These are phyloP conservation scores for Saccopteryx leptura DNA, from an alignment of 2,113 vertebrate genomes.

Conservation along the genomic window DNA sequence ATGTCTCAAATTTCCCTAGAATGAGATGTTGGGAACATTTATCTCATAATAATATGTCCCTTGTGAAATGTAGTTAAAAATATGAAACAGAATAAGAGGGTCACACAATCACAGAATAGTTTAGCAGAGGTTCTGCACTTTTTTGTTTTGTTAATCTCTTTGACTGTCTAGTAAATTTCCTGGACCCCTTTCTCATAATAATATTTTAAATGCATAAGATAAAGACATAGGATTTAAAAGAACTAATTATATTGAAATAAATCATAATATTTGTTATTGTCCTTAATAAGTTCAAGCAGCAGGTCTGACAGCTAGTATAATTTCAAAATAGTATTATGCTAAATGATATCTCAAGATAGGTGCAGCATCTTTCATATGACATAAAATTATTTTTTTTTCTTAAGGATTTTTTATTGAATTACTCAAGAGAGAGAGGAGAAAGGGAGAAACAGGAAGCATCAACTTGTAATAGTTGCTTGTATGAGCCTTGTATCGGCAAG, in stretches of 20 bases:
- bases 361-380: neutral
- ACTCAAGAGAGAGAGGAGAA: too few relatives aligned
- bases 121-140: neutral
- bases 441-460: too few relatives aligned
- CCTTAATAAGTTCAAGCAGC: neutral
- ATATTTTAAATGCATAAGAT: neutral
- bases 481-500: too few relatives aligned
- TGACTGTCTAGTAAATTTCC: neutral
- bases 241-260: neutral
- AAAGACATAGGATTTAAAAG: neutral
- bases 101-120: neutral
- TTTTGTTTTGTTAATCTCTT: neutral
- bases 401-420: too few relatives aligned
- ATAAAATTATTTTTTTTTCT: conserved; percentile 39
- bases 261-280: neutral
- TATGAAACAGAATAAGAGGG: neutral
- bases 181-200: neutral
- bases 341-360: neutral
- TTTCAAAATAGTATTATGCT: neutral
- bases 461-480: too few relatives aligned
- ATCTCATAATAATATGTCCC: neutral
- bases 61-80: conserved; percentile 66
- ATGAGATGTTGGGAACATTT: conserved; percentile 59
- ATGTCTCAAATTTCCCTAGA: conserved; percentile 64
- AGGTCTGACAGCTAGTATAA: neutral